Percentiles rank a stretch among this genome's conserved stretches.
Evolutionary conservation across 2,888 invertebrate genomes (phyloP).

Genomic region (Acronicta aceris): DNA sequence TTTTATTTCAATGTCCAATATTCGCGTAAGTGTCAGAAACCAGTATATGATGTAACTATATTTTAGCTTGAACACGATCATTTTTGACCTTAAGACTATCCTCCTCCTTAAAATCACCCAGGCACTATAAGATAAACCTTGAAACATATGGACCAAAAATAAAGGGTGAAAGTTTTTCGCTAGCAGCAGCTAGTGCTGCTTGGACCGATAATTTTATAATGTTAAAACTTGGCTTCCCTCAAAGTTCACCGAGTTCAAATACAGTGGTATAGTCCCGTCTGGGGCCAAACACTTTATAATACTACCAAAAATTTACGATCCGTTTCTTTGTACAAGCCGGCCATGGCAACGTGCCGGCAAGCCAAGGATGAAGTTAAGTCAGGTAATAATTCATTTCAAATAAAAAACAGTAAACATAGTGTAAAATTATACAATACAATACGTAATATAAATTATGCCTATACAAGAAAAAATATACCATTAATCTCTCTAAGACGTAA

Average conservation of each 20-base stretch:
- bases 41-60: too few relatives aligned
- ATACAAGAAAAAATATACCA: not conserved
- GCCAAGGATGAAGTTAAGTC: too few relatives aligned
- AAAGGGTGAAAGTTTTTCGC: constrained; percentile 18
- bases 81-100: not conserved
- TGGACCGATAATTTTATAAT: constrained; percentile 11
- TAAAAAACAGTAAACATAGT: too few relatives aligned
- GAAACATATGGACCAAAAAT: not conserved
- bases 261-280: constrained; percentile 1
- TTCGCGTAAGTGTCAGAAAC: too few relatives aligned
- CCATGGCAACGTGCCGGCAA: too few relatives aligned
- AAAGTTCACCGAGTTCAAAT: constrained; percentile 8
- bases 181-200: not conserved
- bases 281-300: constrained; percentile 5
- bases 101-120: constrained; percentile 17
- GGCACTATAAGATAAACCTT: constrained; percentile 7
- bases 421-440: too few relatives aligned
- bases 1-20: too few relatives aligned
- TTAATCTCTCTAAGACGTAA: constrained; percentile 17
- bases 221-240: constrained; percentile 21
- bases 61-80: constrained; percentile 11
- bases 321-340: too few relatives aligned
- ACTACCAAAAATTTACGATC: too few relatives aligned
- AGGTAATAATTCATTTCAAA: too few relatives aligned
- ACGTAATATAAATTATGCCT: too few relatives aligned